Conservation (phyloP, 1,140 invertebrate genomes). For the Saccostrea cuccullata region DNA sequence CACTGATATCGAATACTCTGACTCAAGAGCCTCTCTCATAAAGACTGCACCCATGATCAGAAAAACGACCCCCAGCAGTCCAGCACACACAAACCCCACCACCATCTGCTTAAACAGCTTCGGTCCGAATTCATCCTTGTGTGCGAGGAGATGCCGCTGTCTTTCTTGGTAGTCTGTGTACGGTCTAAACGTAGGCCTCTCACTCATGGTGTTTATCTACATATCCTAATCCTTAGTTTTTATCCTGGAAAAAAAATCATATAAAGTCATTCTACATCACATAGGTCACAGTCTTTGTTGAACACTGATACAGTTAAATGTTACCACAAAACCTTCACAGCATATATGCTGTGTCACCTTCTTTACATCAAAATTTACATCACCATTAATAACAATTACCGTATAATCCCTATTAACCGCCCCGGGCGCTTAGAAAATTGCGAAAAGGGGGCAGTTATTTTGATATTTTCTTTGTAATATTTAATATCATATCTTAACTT, state of each 20-base stretch:
- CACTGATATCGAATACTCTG: conserved; percentile 66
- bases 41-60: conserved; percentile 66
- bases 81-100: conserved; percentile 67
- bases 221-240: background rate
- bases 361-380: too few species aligned
- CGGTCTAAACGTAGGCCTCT: conserved; percentile 11
- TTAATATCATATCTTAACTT: too few species aligned
- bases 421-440: too few species aligned
- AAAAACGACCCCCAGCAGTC: conserved; percentile 66
- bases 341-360: too few species aligned
- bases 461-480: too few species aligned
- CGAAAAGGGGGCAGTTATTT: too few species aligned
- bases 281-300: too few species aligned
- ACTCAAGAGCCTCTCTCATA: conserved; percentile 63
- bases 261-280: too few species aligned
- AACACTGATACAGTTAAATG: too few species aligned
- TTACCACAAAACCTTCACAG: too few species aligned
- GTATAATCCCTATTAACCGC: too few species aligned
- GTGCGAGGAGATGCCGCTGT: background rate
- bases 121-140: conserved; percentile 48
- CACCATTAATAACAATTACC: too few species aligned
- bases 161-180: background rate
- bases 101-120: conserved; percentile 68
- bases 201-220: background rate
- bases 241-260: background rate